Evolutionary conservation across 92 coral and sea anemone genomes (phyloP).

Genomic region (Porites cylindrica): DNA sequence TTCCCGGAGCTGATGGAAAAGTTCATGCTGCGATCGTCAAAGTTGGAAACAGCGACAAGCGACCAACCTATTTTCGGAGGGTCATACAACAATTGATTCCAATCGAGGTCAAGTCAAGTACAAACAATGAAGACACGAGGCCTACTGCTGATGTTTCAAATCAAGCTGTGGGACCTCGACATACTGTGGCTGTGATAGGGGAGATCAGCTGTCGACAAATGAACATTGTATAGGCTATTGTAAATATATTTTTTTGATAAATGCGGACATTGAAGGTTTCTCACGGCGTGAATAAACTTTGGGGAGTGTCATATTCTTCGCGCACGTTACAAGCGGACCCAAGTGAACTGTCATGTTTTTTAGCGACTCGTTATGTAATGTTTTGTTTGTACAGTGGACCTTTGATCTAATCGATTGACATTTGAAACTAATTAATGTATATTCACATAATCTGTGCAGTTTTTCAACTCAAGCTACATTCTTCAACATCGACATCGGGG

Average conservation of each 20-base stretch:
- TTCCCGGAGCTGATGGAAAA: slow-evolving; percentile 55
- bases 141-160: background rate
- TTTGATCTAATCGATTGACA: no score
- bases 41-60: slow-evolving; percentile 37
- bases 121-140: background rate
- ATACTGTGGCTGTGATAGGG: slow-evolving; percentile 7
- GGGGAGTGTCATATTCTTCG: no score
- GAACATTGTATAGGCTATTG: slow-evolving; percentile 2
- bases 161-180: slow-evolving; percentile 4
- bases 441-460: no score
- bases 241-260: background rate
- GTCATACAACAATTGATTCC: slow-evolving; percentile 27
- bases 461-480: no score
- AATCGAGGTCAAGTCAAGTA: slow-evolving; percentile 8
- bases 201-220: slow-evolving; percentile 11
- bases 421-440: no score
- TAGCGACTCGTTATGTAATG: no score
- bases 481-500: no score
- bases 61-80: slow-evolving; percentile 19
- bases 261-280: slow-evolving; percentile 12
- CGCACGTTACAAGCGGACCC: no score
- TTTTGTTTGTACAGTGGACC: no score
- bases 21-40: slow-evolving; percentile 53
- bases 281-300: background rate
- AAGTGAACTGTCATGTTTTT: no score